These are phyloP conservation scores for Psix sp. DNA, from an alignment of 1,140 invertebrate species.

Conservation along the genomic window DNA sequence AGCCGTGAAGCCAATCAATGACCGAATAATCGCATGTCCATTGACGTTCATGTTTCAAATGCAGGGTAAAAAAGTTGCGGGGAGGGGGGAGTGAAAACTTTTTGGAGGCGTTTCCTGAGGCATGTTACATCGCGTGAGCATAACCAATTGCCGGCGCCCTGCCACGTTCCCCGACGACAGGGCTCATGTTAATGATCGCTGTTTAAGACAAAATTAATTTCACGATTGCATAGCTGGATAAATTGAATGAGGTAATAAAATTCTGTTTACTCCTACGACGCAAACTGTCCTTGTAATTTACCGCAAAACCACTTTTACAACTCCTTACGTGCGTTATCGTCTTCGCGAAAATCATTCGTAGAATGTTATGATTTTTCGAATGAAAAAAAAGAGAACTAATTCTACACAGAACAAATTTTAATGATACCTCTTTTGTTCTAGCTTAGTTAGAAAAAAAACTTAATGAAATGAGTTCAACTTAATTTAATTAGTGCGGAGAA, in stretches of 20 bases:
- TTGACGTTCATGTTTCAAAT: conserved; percentile 50
- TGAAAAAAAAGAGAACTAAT: no score
- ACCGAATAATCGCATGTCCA: conserved; percentile 43
- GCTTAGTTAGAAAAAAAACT: no score
- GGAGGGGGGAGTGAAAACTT: conserved; percentile 32
- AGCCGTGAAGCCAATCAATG: conserved; percentile 26
- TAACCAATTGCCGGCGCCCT: conserved; percentile 49
- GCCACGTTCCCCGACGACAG: conserved; percentile 37
- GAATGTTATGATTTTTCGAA: no score
- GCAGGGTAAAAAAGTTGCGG: background rate
- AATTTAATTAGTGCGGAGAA: no score
- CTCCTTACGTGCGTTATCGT: no score
- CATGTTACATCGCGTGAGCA: conserved; percentile 62
- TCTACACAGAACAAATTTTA: no score
- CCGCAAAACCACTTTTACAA: conserved; percentile 34
- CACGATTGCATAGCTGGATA: conserved; percentile 47
- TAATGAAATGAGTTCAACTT: no score
- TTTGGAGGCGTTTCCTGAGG: conserved; percentile 46
- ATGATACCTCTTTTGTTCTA: no score
- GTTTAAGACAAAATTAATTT: conserved; percentile 65
- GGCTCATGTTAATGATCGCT: conserved; percentile 56
- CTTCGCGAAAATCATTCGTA: no score
- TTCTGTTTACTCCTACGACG: conserved; percentile 52
- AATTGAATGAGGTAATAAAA: conserved; percentile 59
- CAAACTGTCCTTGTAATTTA: conserved; percentile 54